phyloP scores from a whole-genome alignment of 2,888 invertebrate genomes.

The Adelognathus sp. region DNA sequence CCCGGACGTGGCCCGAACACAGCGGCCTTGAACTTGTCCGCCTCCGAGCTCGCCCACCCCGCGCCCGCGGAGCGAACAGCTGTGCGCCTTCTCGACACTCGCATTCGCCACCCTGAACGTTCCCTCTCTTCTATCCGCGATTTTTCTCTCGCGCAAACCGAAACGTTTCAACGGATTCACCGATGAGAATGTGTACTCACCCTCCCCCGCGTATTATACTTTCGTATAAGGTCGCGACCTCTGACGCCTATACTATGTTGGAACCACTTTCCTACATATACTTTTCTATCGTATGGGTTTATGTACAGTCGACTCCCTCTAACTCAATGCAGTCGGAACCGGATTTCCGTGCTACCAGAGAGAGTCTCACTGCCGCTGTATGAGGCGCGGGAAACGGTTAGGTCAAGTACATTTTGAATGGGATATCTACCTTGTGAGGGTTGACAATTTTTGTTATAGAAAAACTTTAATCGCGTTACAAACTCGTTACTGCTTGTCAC shows the following conservation, averaged over 20 bases:
- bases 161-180: constrained; percentile 38
- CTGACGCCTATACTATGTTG: constrained; percentile 51
- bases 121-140: constrained; percentile 27
- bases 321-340: too few species aligned
- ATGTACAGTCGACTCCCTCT: too few species aligned
- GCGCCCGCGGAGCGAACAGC: constrained; percentile 17
- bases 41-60: constrained; percentile 54
- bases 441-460: too few species aligned
- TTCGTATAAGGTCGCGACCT: constrained; percentile 63
- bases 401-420: too few species aligned
- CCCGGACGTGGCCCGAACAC: constrained; percentile 73
- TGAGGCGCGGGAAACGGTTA: too few species aligned
- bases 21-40: constrained; percentile 76
- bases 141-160: not conserved
- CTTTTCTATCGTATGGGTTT: too few species aligned
- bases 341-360: too few species aligned
- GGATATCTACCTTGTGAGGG: too few species aligned
- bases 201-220: constrained; percentile 43
- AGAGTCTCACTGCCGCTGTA: too few species aligned
- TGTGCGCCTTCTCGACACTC: constrained; percentile 10
- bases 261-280: constrained; percentile 11
- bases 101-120: constrained; percentile 15
- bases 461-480: too few species aligned
- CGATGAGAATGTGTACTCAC: constrained; percentile 57
- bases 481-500: too few species aligned